phyloP scores from a whole-genome alignment of 2,113 vertebrate genomes.

The Sphaerodactylus townsendi region DNA sequence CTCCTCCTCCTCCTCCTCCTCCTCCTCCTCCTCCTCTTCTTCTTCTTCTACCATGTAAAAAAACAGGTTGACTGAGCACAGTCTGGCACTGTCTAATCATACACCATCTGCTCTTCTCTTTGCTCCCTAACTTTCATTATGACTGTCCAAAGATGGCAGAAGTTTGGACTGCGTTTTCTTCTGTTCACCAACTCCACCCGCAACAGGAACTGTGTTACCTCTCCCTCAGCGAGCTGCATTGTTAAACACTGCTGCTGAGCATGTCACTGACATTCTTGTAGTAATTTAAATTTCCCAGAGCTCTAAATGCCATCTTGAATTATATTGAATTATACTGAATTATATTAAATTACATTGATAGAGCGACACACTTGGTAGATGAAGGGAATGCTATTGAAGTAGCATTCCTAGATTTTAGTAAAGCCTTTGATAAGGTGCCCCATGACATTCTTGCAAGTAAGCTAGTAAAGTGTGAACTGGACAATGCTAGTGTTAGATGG shows the following conservation, averaged over 20 bases:
- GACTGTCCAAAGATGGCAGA: neutral
- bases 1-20: too few species aligned
- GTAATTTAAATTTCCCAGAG: neutral
- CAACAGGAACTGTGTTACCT: neutral
- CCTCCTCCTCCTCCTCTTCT: too few species aligned
- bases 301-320: neutral
- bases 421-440: too few species aligned
- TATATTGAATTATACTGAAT: too few species aligned
- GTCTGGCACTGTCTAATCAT: neutral
- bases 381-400: too few species aligned
- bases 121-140: neutral
- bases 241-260: neutral
- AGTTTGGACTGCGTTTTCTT: neutral
- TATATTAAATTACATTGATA: too few species aligned
- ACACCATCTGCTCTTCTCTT: neutral
- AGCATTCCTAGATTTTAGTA: too few species aligned
- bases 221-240: neutral
- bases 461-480: too few species aligned
- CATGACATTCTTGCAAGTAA: too few species aligned
- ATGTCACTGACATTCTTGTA: neutral
- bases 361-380: too few species aligned
- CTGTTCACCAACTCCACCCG: neutral
- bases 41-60: too few species aligned
- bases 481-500: too few species aligned
- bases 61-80: neutral